phyloP scores from a whole-genome alignment of 2,888 invertebrate species.

The Lymantria dispar region DNA sequence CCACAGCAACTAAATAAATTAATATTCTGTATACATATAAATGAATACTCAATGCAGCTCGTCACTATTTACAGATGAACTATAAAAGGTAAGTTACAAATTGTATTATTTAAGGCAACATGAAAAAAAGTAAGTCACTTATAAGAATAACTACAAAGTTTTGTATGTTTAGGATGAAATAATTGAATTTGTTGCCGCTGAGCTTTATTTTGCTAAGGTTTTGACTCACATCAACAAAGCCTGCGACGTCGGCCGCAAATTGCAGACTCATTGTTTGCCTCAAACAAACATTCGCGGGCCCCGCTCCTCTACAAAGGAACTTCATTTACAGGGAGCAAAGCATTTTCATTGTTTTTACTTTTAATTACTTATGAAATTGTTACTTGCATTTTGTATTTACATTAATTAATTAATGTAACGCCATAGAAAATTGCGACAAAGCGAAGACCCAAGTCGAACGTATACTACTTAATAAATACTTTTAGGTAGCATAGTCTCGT shows the following conservation, averaged over 20 bases:
- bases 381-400: constrained; percentile 10
- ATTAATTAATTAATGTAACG: not conserved
- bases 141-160: not conserved
- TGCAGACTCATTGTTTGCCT: constrained; percentile 75
- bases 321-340: constrained; percentile 68
- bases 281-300: constrained; percentile 72
- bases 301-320: constrained; percentile 70
- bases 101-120: not conserved
- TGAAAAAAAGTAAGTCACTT: not conserved
- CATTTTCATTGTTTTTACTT: constrained; percentile 62
- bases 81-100: no score
- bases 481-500: no score
- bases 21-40: no score
- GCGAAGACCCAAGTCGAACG: not conserved
- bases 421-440: not conserved
- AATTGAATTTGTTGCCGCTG: constrained; percentile 54
- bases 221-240: constrained; percentile 72
- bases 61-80: no score
- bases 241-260: constrained; percentile 70
- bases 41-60: no score
- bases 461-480: no score
- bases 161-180: constrained; percentile 33
- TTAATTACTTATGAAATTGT: constrained; percentile 41
- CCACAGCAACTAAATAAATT: no score
- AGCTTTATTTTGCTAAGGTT: constrained; percentile 66